Base-by-base conservation (phyloP, 2,113 vertebrate species). In the Syrmaticus mikado region DNA sequence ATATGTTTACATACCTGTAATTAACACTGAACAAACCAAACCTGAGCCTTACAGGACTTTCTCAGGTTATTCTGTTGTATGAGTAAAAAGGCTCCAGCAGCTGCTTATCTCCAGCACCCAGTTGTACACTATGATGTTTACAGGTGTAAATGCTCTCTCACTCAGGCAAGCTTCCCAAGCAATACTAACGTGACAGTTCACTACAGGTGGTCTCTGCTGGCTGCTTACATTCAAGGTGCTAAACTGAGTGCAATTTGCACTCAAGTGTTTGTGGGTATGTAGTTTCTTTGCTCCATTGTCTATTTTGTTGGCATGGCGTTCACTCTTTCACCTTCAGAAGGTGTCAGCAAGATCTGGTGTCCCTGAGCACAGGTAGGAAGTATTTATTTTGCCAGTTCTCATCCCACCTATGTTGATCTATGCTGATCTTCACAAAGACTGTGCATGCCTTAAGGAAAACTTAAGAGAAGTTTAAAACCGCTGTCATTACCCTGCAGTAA, bases 101-200 rank as follows among this genome's bases (percentile, higher is more conserved):
- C 66, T 95, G 60, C 89, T 85, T 28, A 86, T 40, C 40, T 74
- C 75, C 72, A 78, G 65, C 1, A 5, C 22, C 3, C 90, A n/a
- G 72, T 30, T 74, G 78, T 75, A 50, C 34, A 82, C 72, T 72
- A 11, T 22, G 66, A 60, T 57, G 16, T 62, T 53, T 75, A 79
- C 6, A 81, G 87, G 45, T 71, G 60, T 78, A 66, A 70, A 88
- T 7, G 15, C 3, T 2, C 40, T 79, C 45, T 38, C 60, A 52
- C 71, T 93, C 71, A 86, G 71, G n/a, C 50, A 87, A 88, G 65
- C 78, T 50, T 90, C 80, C 17, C 91, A 34, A 27, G 72, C 92
- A 83, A 74, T 13, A 79, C 68, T 27, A 43, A 87, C 12, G 60
- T 82, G 25, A 30, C 86, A 53, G 64, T 71, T 90, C 68, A 80